Percentiles rank a stretch among this genome's conserved stretches.
phyloP scores from a whole-genome alignment of 1,140 invertebrate genomes.

The Tetraneura akinire region DNA sequence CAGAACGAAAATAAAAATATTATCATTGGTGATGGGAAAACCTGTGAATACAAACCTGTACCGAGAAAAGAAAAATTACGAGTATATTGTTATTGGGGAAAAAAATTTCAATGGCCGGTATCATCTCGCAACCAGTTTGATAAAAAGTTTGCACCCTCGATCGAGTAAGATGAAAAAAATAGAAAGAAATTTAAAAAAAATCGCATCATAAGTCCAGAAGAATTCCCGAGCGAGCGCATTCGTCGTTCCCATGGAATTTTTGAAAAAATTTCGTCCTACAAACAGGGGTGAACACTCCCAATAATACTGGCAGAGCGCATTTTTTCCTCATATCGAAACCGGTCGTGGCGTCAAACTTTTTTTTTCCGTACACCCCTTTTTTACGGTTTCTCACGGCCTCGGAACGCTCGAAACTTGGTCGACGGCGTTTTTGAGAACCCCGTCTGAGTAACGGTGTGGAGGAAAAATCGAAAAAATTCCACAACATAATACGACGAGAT shows the following conservation, averaged over 20 bases:
- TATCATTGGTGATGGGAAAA: neutral
- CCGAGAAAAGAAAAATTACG: neutral
- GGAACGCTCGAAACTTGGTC: neutral
- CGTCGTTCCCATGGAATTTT: slow-evolving; percentile 36
- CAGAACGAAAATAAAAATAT: neutral
- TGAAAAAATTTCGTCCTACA: slow-evolving; percentile 8
- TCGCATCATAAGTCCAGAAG: no score
- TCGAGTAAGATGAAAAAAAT: no score
- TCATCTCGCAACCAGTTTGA: neutral
- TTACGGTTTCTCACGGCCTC: slow-evolving; percentile 2
- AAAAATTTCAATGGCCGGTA: neutral
- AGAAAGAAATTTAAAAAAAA: slow-evolving; percentile 13
- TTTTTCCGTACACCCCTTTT: slow-evolving; percentile 8
- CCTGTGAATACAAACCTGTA: slow-evolving; percentile 11
- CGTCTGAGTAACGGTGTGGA: neutral
- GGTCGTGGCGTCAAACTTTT: slow-evolving; percentile 24
- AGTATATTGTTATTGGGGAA: neutral
- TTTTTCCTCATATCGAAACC: slow-evolving; percentile 18
- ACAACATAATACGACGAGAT: no score
- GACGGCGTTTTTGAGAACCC: neutral
- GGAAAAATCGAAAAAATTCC: no score
- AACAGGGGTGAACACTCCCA: slow-evolving; percentile 5
- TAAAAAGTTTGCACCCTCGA: slow-evolving; percentile 1
- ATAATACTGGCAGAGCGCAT: neutral
- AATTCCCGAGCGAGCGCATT: no score